phyloP scores from a whole-genome alignment of 2,113 vertebrate genomes.

The Cyprinodon variegatus region DNA sequence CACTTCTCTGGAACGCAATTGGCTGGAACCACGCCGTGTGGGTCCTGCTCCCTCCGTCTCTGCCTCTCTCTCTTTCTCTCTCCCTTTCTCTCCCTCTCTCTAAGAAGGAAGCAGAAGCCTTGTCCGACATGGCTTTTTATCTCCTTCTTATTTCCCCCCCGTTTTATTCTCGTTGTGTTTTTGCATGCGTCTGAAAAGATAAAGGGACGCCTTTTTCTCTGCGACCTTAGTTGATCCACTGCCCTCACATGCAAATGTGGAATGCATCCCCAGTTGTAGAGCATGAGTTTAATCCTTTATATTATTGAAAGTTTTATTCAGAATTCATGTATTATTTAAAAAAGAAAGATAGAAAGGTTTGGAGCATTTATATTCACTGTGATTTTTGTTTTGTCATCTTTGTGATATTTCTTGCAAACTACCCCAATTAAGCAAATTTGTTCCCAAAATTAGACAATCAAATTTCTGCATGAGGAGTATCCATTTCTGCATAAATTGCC shows the following conservation, averaged over 20 bases:
- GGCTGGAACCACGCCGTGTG: constrained; percentile 84
- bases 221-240: constrained; percentile 57
- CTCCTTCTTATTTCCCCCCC: constrained; percentile 29
- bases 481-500: neutral
- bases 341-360: constrained; percentile 13
- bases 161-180: constrained; percentile 38
- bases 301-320: constrained; percentile 13
- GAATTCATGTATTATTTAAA: constrained; percentile 11
- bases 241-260: constrained; percentile 49
- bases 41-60: constrained; percentile 81
- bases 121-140: constrained; percentile 70
- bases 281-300: constrained; percentile 23
- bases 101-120: constrained; percentile 74
- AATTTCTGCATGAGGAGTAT: neutral
- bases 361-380: constrained; percentile 14
- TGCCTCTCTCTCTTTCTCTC: constrained; percentile 46
- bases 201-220: constrained; percentile 61
- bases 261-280: constrained; percentile 39
- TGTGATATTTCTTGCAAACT: neutral
- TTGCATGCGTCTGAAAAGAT: constrained; percentile 73
- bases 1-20: constrained; percentile 87
- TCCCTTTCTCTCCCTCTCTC: constrained; percentile 37
- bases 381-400: neutral
- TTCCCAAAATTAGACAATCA: neutral
- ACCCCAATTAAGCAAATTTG: neutral